Base-by-base conservation (phyloP, 2,888 invertebrate genomes). In the Patella ulyssiponensis region DNA sequence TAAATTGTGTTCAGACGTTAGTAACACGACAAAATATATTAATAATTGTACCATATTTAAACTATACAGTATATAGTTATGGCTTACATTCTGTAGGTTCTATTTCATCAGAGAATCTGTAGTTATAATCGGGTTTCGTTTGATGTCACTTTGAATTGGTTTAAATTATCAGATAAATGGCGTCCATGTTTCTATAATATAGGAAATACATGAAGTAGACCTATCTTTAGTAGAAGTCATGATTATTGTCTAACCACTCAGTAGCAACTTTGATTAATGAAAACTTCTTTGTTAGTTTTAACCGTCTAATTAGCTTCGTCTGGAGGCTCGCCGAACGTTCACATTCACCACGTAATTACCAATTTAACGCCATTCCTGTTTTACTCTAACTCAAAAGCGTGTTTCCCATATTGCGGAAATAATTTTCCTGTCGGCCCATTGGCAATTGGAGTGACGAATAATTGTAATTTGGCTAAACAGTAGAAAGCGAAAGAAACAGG, bases 391-490 rank as follows among this genome's bases (percentile, higher is more conserved):
- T 78, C 54, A 74, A 74, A 74, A 64, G 74, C 53, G 54, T 73
- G 71, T 69, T 78, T 78, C 51, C 70, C 75, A 52, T 54, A 70
- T 75, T 75, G 70, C 75, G 75, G 75, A 75, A 75, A 75, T 72
- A 76, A 76, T 76, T 71, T 72, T 71, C 64, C 73, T 53, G 69
- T 64, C 72, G 72, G 52, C 51, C 56, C 72, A 71, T 53, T 72
- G 56, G 23, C 52, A 58, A 72, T 76, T 71, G 76, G 72, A 56
- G 64, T 44, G 64, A 73, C 75, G 77, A 79, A 77, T 79, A 78
- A 78, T 80, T 80, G 76, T 80, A 71, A 78, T 78, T 80, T 77
- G 74, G 76, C 70, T 76, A 80, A 80, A 80, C 80, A 80, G 78
- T 74, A 69, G 74, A 76, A 80, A 80, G 76, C 78, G 70, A 75